phyloP scores from a whole-genome alignment of 2,113 vertebrate species.

The Bufo gargarizans region DNA sequence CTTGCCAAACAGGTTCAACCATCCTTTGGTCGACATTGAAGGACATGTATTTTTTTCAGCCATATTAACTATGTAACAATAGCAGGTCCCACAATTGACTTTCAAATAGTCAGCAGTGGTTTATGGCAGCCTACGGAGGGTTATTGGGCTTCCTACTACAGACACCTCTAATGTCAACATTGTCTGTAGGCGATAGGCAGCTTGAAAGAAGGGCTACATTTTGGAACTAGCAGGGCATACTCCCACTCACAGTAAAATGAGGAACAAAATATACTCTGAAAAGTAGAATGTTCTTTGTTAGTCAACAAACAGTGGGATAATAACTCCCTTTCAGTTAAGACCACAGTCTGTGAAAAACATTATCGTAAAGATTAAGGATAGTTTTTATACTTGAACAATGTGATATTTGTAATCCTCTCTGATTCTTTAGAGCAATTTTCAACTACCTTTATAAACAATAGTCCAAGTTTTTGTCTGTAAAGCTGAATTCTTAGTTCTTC shows the following conservation, averaged over 20 bases:
- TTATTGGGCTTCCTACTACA: neutral
- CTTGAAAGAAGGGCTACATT: neutral
- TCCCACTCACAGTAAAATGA: no score
- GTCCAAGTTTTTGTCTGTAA: neutral
- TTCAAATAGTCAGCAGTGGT: neutral
- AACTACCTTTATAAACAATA: neutral
- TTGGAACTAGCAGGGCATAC: neutral
- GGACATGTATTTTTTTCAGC: no score
- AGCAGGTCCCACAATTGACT: no score
- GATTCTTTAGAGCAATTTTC: slow-evolving; percentile 16
- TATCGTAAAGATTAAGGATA: neutral
- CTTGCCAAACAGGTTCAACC: no score
- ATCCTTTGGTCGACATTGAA: no score
- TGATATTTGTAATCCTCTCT: neutral
- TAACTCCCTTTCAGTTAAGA: neutral
- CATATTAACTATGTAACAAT: no score
- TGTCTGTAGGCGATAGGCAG: neutral
- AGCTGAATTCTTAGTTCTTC: neutral
- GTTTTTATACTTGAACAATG: neutral
- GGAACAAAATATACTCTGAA: no score
- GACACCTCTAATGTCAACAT: neutral
- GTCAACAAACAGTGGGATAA: no score
- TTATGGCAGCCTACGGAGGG: neutral
- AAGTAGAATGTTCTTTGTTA: no score
- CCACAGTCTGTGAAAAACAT: slow-evolving; percentile 7